Conservation (phyloP, 2,113 vertebrate genomes). For the Chrysemys picta region DNA sequence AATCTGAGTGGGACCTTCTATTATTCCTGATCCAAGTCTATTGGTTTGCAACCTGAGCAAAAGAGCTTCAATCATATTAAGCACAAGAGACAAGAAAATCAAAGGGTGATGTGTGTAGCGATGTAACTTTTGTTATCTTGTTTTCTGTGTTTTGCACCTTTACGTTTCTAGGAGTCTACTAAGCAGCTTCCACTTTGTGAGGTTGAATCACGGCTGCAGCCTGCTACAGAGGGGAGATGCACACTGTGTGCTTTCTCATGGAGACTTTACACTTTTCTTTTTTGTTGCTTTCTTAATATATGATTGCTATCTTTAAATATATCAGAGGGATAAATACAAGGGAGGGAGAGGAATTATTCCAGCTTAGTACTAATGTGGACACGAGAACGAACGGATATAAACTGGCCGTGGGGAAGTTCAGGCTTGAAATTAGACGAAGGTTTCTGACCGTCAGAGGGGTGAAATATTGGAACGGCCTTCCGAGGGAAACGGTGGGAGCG, state of each 20-base stretch:
- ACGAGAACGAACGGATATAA: too few relatives aligned
- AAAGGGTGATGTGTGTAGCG: background rate
- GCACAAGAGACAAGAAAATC: background rate
- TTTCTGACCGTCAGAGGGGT: too few relatives aligned
- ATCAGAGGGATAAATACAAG: too few relatives aligned
- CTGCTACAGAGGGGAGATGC: background rate
- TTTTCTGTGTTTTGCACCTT: background rate
- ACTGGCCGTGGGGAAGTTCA: too few relatives aligned
- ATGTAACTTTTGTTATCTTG: background rate
- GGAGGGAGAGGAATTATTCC: too few relatives aligned
- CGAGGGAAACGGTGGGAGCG: too few relatives aligned
- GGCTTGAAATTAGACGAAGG: too few relatives aligned
- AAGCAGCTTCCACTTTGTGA: background rate
- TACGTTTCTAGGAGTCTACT: background rate
- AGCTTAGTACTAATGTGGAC: too few relatives aligned
- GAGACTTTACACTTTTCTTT: background rate
- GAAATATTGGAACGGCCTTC: too few relatives aligned
- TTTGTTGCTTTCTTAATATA: background rate
- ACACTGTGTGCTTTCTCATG: background rate
- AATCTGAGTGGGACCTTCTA: background rate
- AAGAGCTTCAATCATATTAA: background rate
- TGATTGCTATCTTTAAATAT: too few relatives aligned
- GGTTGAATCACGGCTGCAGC: accelerated
- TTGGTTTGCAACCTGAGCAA: background rate
- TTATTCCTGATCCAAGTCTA: background rate